Evolutionary conservation across 2,113 vertebrate species (phyloP).

Genomic region (Dasyornis broadbenti): DNA sequence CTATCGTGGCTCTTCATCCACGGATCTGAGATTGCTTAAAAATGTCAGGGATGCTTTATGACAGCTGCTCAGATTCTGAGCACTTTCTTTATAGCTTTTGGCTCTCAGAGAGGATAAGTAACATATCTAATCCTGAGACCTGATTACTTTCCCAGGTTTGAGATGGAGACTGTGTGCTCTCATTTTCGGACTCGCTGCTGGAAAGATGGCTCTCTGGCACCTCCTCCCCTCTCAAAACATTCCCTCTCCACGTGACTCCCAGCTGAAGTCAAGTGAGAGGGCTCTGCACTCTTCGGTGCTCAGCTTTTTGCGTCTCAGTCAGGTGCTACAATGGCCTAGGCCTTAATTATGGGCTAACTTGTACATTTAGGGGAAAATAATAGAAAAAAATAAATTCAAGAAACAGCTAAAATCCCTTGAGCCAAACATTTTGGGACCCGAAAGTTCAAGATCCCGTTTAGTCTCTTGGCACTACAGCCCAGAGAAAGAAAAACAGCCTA

Average conservation of each 20-base stretch:
- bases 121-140: background rate
- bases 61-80: slow-evolving; percentile 13
- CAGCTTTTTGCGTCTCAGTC: background rate
- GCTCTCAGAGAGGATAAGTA: background rate
- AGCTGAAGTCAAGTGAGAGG: background rate
- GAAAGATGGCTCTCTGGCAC: background rate
- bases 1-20: background rate
- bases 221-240: background rate
- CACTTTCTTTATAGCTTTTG: slow-evolving; percentile 32
- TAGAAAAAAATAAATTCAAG: background rate
- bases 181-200: background rate
- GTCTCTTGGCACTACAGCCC: background rate
- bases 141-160: background rate
- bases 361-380: background rate
- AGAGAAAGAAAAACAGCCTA: background rate
- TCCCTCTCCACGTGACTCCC: background rate
- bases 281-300: background rate
- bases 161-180: background rate
- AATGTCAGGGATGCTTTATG: slow-evolving; percentile 44
- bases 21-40: slow-evolving; percentile 41
- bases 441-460: background rate
- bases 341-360: background rate
- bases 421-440: background rate
- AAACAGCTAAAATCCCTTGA: background rate
- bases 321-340: background rate